Evolutionary conservation across 2,888 invertebrate species (phyloP), one percentile per base, ranked within the genome.

Genomic region (Dorcus hopei): DNA sequence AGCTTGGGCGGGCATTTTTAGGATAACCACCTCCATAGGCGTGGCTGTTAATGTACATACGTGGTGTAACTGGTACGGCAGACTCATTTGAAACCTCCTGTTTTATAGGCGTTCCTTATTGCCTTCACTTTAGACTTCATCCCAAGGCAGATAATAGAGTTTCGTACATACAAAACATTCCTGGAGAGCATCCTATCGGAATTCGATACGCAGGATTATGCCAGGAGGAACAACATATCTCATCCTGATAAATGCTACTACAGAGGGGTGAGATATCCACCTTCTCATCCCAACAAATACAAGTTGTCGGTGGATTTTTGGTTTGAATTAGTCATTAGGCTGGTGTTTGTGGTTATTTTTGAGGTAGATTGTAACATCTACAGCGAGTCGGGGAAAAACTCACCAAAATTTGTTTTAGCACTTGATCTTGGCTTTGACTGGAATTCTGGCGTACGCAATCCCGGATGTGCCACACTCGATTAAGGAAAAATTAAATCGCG

Each of bases 301-400:
- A 60, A 71, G 23, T 69, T 79, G 41, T 81, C 80, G 3, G 68
- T 76, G 38, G 73, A 78, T 42, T 84, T 81, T 74, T 87, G 85
- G 85, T 81, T 81, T 62, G 75, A 85, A 38, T 70, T 85, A 61
- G 81, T 83, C 0, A 81, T 82, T 33, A 73, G 83, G 67, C 77
- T 87, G 38, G 80, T 81, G 1, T 85, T 85, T 72, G 82, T 87
- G 23, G 77, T 85, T 40, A 74, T 84, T 11, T 87, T 86, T 77
- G 85, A 86, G 81, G 86, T 85, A 73, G 69, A 63, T 45, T 3
- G 41, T 9, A 5, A n/a, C 4, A 41, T 4, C 41, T 14, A 9
- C 0, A 42, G 16, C 14, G 9, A 8, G 85, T 85, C 81, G 86
- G 72, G 68, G n/a, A 11, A 38, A 33, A 11, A 33, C 19, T 14